Evolutionary conservation across 2,888 invertebrate genomes (phyloP).

Genomic region (Allacma fusca): DNA sequence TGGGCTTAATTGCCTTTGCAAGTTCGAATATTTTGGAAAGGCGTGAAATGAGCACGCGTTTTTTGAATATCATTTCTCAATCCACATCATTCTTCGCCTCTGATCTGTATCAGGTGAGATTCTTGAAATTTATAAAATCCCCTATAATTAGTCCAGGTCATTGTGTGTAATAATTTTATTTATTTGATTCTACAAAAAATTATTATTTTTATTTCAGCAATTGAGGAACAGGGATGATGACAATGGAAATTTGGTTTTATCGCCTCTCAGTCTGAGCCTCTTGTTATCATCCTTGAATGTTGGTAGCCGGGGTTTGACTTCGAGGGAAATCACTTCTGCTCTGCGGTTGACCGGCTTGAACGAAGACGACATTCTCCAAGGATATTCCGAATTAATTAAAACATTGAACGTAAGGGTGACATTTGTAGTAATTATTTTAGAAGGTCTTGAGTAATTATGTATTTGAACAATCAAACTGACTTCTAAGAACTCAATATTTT

Average conservation of each 20-base stretch:
- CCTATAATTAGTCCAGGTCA: no score
- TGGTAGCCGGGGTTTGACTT: conserved; percentile 18
- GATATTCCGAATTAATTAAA: background rate
- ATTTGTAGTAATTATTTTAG: background rate
- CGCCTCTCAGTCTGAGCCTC: conserved; percentile 26
- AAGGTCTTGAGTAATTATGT: background rate
- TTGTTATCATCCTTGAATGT: conserved; percentile 19
- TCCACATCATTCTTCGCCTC: conserved; percentile 23
- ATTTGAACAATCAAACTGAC: no score
- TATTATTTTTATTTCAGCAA: background rate
- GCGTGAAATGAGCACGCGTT: background rate
- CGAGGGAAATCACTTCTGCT: conserved; percentile 24
- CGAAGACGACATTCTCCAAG: conserved; percentile 14
- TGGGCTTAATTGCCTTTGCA: background rate
- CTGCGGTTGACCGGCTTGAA: conserved; percentile 24
- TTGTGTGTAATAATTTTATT: background rate
- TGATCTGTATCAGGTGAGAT: conserved; percentile 17
- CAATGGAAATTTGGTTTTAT: conserved; percentile 19
- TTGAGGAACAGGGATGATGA: background rate
- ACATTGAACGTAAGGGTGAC: background rate
- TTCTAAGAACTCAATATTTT: no score
- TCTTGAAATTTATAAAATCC: no score
- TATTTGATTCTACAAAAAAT: background rate
- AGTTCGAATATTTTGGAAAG: background rate
- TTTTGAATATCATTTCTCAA: conserved; percentile 8